A percentile compares a stretch with the other conserved stretches of the same genome.
phyloP scores from a whole-genome alignment of 2,113 vertebrate genomes.

The Xyliphius kryptos region DNA sequence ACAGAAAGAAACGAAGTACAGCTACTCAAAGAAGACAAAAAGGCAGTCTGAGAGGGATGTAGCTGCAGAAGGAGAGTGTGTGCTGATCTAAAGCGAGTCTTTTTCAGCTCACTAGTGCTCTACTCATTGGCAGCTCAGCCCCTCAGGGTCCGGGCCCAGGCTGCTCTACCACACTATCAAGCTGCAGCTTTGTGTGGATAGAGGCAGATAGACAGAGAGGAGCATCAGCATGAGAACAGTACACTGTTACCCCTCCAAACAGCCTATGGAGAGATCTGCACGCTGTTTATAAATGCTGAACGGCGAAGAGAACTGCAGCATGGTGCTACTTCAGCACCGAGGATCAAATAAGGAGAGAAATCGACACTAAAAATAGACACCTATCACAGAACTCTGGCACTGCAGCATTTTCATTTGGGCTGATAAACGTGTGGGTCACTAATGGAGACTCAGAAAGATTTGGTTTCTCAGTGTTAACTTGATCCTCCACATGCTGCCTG shows the following conservation, averaged over 20 bases:
- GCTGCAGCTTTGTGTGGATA: conserved; percentile 15
- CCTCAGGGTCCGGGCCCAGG: conserved; percentile 12
- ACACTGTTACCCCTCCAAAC: conserved; percentile 31
- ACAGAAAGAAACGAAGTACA: neutral
- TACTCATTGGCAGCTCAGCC: conserved; percentile 1
- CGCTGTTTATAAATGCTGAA: neutral
- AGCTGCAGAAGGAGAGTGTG: conserved; percentile 1
- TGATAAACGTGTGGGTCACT: neutral
- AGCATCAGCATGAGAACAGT: conserved; percentile 32
- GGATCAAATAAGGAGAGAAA: neutral
- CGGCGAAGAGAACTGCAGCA: conserved; percentile 5
- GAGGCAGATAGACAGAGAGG: conserved; percentile 7
- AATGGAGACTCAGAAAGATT: conserved; percentile 4
- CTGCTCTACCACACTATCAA: conserved; percentile 43
- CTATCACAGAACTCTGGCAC: conserved; percentile 5
- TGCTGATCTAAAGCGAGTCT: conserved; percentile 14
- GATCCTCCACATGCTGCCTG: neutral
- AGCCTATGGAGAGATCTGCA: conserved; percentile 18
- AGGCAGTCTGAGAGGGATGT: conserved; percentile 3
- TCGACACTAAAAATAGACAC: neutral
- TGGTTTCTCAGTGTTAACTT: conserved; percentile 8
- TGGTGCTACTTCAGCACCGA: neutral
- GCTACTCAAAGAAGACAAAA: conserved; percentile 32
- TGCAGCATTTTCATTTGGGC: conserved; percentile 1
- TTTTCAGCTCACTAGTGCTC: conserved; percentile 21